phyloP scores from a whole-genome alignment of 2,797 vertebrate species.

The Enteromius trimaculatus region DNA sequence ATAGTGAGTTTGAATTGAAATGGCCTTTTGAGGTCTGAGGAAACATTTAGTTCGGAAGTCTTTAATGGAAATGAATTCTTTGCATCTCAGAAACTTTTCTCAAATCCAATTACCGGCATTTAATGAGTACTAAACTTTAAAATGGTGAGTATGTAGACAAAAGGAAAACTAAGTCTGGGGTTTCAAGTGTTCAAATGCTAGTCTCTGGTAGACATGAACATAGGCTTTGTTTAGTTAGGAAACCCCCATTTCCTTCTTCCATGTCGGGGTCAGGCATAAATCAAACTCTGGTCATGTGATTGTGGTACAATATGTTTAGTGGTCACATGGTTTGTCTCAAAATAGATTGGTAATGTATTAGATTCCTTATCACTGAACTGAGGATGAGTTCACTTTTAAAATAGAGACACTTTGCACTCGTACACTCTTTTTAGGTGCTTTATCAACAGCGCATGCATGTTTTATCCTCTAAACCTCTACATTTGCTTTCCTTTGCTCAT shows the following conservation, averaged over 20 bases:
- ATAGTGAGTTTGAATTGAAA: background rate
- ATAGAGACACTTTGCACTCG: background rate
- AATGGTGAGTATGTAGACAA: background rate
- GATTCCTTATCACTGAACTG: slow-evolving; percentile 5
- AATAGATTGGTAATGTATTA: slow-evolving; percentile 10
- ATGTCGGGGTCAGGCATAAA: slow-evolving; percentile 14
- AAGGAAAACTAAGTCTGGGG: background rate
- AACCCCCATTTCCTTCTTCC: background rate
- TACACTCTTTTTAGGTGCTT: background rate
- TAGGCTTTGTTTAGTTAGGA: slow-evolving; percentile 34
- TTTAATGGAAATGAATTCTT: background rate
- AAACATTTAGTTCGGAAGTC: background rate
- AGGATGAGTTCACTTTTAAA: slow-evolving; percentile 14
- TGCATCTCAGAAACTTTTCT: background rate
- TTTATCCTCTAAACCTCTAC: background rate
- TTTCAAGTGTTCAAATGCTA: background rate
- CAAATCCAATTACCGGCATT: background rate
- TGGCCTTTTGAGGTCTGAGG: background rate
- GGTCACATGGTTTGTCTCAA: slow-evolving; percentile 38
- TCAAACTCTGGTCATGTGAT: slow-evolving; percentile 29
- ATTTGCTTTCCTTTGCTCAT: background rate
- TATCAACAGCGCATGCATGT: background rate
- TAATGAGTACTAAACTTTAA: background rate
- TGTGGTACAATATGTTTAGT: slow-evolving; percentile 7
- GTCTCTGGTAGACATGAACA: slow-evolving; percentile 29